A percentile compares a stretch with the other conserved stretches of the same genome.
phyloP scores from a whole-genome alignment of 2,888 invertebrate genomes.

The Hemistola chrysoprasaria region DNA sequence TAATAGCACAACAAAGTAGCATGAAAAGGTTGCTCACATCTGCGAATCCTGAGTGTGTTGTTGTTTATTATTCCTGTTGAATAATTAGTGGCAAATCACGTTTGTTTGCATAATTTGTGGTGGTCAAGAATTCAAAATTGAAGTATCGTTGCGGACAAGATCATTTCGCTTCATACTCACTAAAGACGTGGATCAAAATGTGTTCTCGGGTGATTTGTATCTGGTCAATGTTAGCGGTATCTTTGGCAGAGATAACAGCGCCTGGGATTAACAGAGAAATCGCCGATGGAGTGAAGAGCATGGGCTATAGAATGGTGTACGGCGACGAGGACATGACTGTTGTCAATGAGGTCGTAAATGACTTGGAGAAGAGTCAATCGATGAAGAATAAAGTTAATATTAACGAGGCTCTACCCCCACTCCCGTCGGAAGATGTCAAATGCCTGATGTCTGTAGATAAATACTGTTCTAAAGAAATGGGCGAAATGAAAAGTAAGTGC shows the following conservation, averaged over 20 bases:
- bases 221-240: constrained; percentile 23
- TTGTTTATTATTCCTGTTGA: constrained; percentile 41
- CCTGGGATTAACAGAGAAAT: constrained; percentile 48
- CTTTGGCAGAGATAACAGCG: constrained; percentile 36
- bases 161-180: constrained; percentile 1
- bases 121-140: constrained; percentile 27
- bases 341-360: constrained; percentile 56
- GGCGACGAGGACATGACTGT: constrained; percentile 60
- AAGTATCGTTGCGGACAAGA: constrained; percentile 26
- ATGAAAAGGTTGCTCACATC: constrained; percentile 32
- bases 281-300: constrained; percentile 51
- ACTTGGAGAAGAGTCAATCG: constrained; percentile 46
- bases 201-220: constrained; percentile 27
- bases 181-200: constrained; percentile 18
- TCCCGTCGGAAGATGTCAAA: constrained; percentile 63
- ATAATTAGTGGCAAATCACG: constrained; percentile 49
- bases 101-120: constrained; percentile 46
- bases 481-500: constrained; percentile 66
- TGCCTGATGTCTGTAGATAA: constrained; percentile 70
- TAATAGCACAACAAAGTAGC: constrained; percentile 2
- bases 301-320: constrained; percentile 55
- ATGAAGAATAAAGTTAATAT: constrained; percentile 45
- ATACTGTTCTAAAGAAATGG: constrained; percentile 64
- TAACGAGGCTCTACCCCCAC: constrained; percentile 46
- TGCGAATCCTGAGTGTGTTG: constrained; percentile 51